Conservation (phyloP, 2,797 vertebrate genomes). For the Monodelphis domestica region DNA sequence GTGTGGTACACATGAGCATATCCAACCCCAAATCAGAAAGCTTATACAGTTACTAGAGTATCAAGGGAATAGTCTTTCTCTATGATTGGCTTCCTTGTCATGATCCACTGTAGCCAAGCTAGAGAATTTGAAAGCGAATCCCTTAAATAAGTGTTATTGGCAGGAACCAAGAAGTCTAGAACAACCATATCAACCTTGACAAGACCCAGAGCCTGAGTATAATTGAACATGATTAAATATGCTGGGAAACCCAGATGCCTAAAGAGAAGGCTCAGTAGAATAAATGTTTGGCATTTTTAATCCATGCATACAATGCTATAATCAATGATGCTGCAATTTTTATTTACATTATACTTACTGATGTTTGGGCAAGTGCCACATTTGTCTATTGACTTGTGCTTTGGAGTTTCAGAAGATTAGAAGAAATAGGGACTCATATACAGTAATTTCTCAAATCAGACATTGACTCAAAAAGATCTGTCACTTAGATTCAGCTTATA, state of each 20-base stretch:
- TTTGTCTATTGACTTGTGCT: neutral
- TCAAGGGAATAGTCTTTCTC: too few relatives aligned
- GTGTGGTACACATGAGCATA: too few relatives aligned
- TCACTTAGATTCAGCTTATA: neutral
- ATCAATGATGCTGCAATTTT: neutral
- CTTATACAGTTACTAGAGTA: too few relatives aligned
- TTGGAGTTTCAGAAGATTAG: neutral
- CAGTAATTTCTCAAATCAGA: neutral
- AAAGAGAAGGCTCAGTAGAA: neutral
- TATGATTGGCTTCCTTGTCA: neutral
- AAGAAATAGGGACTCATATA: neutral
- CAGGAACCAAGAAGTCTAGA: neutral
- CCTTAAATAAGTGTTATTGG: neutral
- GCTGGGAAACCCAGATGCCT: neutral
- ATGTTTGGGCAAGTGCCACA: neutral
- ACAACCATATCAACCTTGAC: neutral
- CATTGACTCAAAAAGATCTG: neutral
- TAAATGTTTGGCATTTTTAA: neutral
- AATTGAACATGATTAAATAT: neutral
- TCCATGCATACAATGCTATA: neutral
- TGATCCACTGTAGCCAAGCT: neutral
- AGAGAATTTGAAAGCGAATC: neutral
- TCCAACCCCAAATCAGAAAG: too few relatives aligned
- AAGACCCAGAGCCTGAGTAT: neutral
- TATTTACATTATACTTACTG: neutral